Conservation (phyloP, 2,797 vertebrate species). For the Chelidonichthys spinosus region DNA sequence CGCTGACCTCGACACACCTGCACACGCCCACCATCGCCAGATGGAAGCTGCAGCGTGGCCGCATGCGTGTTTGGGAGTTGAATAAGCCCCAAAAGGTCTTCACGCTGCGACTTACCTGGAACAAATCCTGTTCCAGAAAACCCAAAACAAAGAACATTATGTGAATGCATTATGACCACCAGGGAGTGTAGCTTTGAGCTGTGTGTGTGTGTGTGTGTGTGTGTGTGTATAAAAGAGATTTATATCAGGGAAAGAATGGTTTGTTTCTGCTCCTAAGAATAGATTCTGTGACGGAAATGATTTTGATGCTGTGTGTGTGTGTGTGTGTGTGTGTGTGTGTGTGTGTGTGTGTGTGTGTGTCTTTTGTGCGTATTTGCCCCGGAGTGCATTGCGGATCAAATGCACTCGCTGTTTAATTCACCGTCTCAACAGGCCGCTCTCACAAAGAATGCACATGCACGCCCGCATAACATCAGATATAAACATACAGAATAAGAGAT, state of each 20-base stretch:
- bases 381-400: slow-evolving; percentile 81
- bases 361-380: slow-evolving; percentile 72
- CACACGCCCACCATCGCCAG: slow-evolving; percentile 53
- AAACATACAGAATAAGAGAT: slow-evolving; percentile 66
- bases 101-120: slow-evolving; percentile 72
- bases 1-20: slow-evolving; percentile 69
- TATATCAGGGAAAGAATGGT: slow-evolving; percentile 74
- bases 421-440: slow-evolving; percentile 80
- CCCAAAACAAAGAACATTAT: slow-evolving; percentile 66
- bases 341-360: slow-evolving; percentile 16
- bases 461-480: slow-evolving; percentile 48
- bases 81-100: slow-evolving; percentile 56
- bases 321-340: slow-evolving; percentile 25
- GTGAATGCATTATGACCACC: slow-evolving; percentile 71
- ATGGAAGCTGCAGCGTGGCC: slow-evolving; percentile 51
- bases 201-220: slow-evolving; percentile 20
- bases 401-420: slow-evolving; percentile 84
- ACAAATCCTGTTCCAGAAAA: slow-evolving; percentile 71
- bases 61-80: slow-evolving; percentile 31
- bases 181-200: slow-evolving; percentile 64
- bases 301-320: slow-evolving; percentile 76
- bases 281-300: slow-evolving; percentile 81
- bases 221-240: slow-evolving; percentile 66
- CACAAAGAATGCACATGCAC: slow-evolving; percentile 68
- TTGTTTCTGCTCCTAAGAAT: slow-evolving; percentile 80